These are phyloP conservation scores for Caenorhabditis zanzibari DNA, from an alignment of 2,888 invertebrate species.

Conservation along the genomic window DNA sequence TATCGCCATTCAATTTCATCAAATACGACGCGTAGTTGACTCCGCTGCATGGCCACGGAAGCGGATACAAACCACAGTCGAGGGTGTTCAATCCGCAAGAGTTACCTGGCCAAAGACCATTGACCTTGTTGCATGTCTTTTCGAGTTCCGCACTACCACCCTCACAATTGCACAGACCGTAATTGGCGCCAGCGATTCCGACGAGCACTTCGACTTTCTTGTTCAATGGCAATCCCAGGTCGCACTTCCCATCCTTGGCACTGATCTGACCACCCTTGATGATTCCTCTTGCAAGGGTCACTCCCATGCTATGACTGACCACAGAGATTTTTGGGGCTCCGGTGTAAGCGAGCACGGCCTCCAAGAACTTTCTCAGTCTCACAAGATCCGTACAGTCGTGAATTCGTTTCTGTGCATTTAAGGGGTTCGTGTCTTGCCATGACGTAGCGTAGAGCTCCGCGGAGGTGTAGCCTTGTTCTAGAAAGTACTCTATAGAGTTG, in stretches of 20 bases:
- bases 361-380: constrained; percentile 72
- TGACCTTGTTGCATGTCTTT: constrained; percentile 75
- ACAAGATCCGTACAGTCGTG: constrained; percentile 73
- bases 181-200: constrained; percentile 80
- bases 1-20: constrained; percentile 68
- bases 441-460: constrained; percentile 75
- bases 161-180: constrained; percentile 79
- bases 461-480: constrained; percentile 64
- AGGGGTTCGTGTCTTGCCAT: constrained; percentile 72
- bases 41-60: constrained; percentile 67
- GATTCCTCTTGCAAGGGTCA: constrained; percentile 72
- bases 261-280: constrained; percentile 68
- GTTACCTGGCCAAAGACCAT: constrained; percentile 76
- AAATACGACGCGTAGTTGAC: constrained; percentile 65
- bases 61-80: constrained; percentile 64
- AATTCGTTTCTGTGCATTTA: constrained; percentile 63
- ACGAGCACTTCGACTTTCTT: constrained; percentile 75
- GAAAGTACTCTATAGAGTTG: constrained; percentile 66
- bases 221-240: constrained; percentile 71
- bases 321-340: constrained; percentile 69
- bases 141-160: constrained; percentile 65
- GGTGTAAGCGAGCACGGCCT: constrained; percentile 74
- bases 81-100: constrained; percentile 73
- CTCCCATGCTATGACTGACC: constrained; percentile 79
- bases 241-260: constrained; percentile 63